phyloP scores from a whole-genome alignment of 2,797 vertebrate genomes.

The Falco rusticolus region DNA sequence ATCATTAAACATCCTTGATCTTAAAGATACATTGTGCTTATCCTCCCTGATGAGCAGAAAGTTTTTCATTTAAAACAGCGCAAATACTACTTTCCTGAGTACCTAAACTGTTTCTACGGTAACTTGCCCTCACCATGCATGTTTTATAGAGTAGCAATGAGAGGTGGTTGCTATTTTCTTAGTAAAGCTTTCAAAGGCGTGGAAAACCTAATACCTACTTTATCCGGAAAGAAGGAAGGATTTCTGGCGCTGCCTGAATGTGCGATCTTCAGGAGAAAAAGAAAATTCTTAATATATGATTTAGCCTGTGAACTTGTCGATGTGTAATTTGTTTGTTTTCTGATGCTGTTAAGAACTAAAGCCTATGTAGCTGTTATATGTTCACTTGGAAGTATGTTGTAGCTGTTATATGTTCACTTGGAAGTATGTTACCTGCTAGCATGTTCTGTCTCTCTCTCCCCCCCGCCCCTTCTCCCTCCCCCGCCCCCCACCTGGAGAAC shows the following conservation, averaged over 20 bases:
- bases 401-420: background rate
- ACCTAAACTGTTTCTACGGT: background rate
- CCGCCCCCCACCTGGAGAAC: background rate
- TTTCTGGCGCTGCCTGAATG: background rate
- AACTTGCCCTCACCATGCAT: background rate
- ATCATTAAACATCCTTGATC: background rate
- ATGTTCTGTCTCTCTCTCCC: background rate
- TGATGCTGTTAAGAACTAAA: background rate
- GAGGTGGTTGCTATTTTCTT: background rate
- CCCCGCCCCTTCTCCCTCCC: background rate
- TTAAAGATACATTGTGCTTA: background rate
- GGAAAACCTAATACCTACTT: background rate
- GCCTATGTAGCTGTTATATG: fast-evolving
- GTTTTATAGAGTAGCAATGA: background rate
- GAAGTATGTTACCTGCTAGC: background rate
- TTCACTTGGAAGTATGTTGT: background rate
- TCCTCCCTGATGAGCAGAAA: background rate
- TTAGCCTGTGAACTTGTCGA: background rate
- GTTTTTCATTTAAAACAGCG: background rate
- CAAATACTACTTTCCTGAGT: background rate
- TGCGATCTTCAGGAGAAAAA: background rate
- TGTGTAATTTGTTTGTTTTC: background rate
- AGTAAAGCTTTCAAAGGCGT: background rate
- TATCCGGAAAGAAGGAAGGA: background rate
- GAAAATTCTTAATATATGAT: background rate